Conservation (phyloP, 2,113 vertebrate genomes). For the Cavia aperea region DNA sequence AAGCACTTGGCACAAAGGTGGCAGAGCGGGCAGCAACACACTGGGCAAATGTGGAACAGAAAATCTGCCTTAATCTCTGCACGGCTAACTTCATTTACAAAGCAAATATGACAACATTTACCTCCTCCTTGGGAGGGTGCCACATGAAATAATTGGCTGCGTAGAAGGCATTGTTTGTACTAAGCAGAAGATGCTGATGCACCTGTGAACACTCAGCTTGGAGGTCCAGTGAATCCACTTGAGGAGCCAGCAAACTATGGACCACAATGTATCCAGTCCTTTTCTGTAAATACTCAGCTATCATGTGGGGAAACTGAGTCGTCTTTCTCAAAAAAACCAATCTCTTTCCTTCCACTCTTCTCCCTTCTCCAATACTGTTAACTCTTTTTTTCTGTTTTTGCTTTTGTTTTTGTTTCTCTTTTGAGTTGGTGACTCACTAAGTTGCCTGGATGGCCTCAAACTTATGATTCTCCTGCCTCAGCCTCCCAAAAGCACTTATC, state of each 20-base stretch:
- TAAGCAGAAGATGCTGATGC: conserved; percentile 20
- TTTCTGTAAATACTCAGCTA: not conserved
- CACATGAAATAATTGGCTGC: conserved; percentile 44
- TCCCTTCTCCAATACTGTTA: not conserved
- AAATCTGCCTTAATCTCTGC: conserved; percentile 1
- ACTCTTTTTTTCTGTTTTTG: no score
- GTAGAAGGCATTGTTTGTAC: conserved; percentile 28
- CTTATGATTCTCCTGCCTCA: not conserved
- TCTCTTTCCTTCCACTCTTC: not conserved
- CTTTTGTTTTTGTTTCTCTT: not conserved
- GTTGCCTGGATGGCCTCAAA: not conserved
- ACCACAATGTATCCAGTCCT: not conserved
- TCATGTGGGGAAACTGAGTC: not conserved
- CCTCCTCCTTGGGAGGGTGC: conserved; percentile 11
- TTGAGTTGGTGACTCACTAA: not conserved
- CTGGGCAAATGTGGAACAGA: not conserved
- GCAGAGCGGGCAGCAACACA: not conserved
- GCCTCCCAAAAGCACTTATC: not conserved
- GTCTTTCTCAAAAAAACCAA: not conserved
- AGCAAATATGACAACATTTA: conserved; percentile 38
- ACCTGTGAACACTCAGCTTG: conserved; percentile 19
- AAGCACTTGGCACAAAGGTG: not conserved
- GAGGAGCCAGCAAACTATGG: not conserved
- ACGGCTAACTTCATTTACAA: conserved; percentile 46
- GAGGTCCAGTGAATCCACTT: not conserved